Base-by-base conservation (phyloP, 2,888 invertebrate species). In the Diaphora mendica region DNA sequence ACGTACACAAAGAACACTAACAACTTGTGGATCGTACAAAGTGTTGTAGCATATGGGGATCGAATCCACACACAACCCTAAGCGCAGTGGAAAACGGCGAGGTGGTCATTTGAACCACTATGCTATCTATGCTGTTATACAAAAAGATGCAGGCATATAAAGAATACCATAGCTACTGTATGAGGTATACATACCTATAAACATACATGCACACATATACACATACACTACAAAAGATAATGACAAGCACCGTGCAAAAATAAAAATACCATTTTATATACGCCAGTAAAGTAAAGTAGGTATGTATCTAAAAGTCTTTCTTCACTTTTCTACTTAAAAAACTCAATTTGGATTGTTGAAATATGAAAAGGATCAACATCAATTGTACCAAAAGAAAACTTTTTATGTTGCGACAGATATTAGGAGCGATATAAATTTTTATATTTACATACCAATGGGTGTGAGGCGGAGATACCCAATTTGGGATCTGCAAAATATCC, bases 281-380 rank as follows among this genome's bases (percentile, higher is more conserved):
- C 72, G 42, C n/a, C 44, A 70, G 42, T 65, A n/a, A n/a, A n/a
- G n/a, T n/a, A n/a, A n/a, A n/a, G n/a, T 64, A 55, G 75, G 65
- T 67, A 73, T 48, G 64, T 64, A 42, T 67, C 13, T 17, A 73
- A 73, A 82, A 68, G 51, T 64, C 73, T 20, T 33, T 68, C 64
- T 59, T 68, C 73, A 62, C 62, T 75, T 76, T 83, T 65, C 62
- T 78, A 72, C 69, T 75, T 70, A 78, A 77, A n/a, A 68, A 74
- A 77, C 79, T 81, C 84, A 80, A 78, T 83, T 83, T 76, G 67
- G 71, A 79, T 82, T 67, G 71, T 65, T 78, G 74, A 79, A 81
- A 81, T 84, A 82, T 79, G 81, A 82, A 84, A 78, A 76, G 79
- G 82, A 83, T 85, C 83, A 80, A 74, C 86, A 79, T 80, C 79